Percentiles rank a stretch among this genome's conserved stretches.
Evolutionary conservation across 2,888 invertebrate species (phyloP).

Genomic region (Hydraecia micacea): DNA sequence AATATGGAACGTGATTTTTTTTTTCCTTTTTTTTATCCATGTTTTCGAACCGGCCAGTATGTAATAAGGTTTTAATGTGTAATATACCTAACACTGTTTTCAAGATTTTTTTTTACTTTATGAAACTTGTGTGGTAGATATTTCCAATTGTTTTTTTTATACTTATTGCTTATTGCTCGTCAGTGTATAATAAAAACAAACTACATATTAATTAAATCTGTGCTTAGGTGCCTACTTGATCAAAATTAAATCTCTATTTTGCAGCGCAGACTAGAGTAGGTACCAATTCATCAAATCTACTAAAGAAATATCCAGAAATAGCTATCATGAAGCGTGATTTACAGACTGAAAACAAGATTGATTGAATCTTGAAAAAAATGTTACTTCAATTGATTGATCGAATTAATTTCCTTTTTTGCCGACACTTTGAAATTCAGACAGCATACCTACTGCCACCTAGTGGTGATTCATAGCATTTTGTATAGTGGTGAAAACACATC

Average conservation of each 20-base stretch:
- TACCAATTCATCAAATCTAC: constrained; percentile 1
- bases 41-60: too few relatives aligned
- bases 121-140: too few relatives aligned
- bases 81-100: too few relatives aligned
- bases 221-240: not conserved
- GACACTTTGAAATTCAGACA: not conserved
- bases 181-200: too few relatives aligned
- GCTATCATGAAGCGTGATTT: constrained; percentile 26
- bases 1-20: too few relatives aligned
- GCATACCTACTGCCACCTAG: not conserved
- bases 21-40: too few relatives aligned
- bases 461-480: constrained; percentile 27
- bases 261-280: not conserved
- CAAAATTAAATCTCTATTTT: constrained; percentile 7
- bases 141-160: too few relatives aligned
- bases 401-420: constrained; percentile 42
- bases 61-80: too few relatives aligned
- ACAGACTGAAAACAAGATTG: constrained; percentile 30
- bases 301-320: not conserved
- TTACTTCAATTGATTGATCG: constrained; percentile 31
- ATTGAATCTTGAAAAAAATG: constrained; percentile 40
- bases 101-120: too few relatives aligned
- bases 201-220: too few relatives aligned
- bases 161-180: too few relatives aligned
- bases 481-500: not conserved